phyloP scores from a whole-genome alignment of 2,113 vertebrate genomes.

The Baryphthengus martii region DNA sequence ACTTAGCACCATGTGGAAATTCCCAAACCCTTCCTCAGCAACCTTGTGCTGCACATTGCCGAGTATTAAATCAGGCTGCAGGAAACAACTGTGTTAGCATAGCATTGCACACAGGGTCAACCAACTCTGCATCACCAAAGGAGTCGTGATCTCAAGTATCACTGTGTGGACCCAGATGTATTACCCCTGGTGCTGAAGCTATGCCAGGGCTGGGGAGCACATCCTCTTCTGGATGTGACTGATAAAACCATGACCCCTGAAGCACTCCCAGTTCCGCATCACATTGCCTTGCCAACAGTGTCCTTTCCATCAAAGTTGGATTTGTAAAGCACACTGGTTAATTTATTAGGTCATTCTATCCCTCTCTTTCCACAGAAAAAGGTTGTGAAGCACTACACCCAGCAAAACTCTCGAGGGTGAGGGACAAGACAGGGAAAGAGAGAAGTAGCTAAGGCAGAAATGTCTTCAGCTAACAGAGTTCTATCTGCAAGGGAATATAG shows the following conservation, averaged over 20 bases:
- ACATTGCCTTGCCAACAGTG: not conserved
- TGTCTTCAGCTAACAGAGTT: not conserved
- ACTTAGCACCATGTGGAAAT: not conserved
- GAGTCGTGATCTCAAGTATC: not conserved
- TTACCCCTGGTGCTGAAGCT: not conserved
- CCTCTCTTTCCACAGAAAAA: not conserved
- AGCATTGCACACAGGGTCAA: not conserved
- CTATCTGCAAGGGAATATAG: not conserved
- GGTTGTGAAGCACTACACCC: not conserved
- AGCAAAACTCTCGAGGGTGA: not conserved
- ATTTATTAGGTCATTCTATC: not conserved
- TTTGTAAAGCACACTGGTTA: not conserved
- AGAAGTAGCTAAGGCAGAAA: not conserved
- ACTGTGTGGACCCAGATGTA: rapidly evolving
- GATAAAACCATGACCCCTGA: not conserved
- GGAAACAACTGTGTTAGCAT: rapidly evolving
- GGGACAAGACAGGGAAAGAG: rapidly evolving
- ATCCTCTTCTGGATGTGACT: not conserved
- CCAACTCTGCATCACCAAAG: not conserved
- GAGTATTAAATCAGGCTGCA: rapidly evolving
- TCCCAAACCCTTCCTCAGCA: not conserved
- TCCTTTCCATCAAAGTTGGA: not conserved
- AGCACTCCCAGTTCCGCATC: not conserved
- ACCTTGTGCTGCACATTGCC: not conserved
- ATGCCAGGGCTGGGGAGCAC: not conserved